Evolutionary conservation across 2,113 vertebrate species (phyloP).

Genomic region (Gymnogyps californianus): DNA sequence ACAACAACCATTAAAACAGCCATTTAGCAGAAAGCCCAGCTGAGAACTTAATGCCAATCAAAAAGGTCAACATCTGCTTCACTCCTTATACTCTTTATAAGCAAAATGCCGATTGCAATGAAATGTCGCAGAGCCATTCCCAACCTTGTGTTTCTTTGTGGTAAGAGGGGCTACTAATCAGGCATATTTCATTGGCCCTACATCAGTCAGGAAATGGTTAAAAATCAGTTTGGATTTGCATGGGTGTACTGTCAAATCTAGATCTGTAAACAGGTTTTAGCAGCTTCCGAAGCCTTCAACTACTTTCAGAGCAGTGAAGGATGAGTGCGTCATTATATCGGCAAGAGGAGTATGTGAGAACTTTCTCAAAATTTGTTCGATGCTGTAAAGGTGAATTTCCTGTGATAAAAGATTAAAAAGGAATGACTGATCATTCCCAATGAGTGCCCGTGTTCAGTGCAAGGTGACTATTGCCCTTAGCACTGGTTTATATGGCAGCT

Average conservation of each 20-base stretch:
- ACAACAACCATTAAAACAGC: neutral
- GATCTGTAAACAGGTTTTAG: neutral
- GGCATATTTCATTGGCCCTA: neutral
- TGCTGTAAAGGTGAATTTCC: neutral
- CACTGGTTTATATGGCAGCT: neutral
- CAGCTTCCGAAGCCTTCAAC: neutral
- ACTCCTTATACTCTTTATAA: neutral
- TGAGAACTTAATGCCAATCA: neutral
- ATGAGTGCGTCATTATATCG: neutral
- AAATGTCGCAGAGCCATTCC: neutral
- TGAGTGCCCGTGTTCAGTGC: neutral
- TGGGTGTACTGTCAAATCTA: neutral
- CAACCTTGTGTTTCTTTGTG: neutral
- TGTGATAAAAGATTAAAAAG: neutral
- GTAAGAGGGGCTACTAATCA: neutral
- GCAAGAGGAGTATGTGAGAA: neutral
- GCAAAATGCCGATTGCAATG: neutral
- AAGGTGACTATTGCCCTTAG: neutral
- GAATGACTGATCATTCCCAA: neutral
- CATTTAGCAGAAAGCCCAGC: neutral
- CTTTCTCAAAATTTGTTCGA: neutral
- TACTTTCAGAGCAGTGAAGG: neutral
- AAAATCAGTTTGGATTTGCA: neutral
- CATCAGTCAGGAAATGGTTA: neutral
- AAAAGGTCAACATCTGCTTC: neutral